These are phyloP conservation scores for Chelonus formosanus DNA, from an alignment of 2,888 invertebrate genomes.

Conservation along the genomic window DNA sequence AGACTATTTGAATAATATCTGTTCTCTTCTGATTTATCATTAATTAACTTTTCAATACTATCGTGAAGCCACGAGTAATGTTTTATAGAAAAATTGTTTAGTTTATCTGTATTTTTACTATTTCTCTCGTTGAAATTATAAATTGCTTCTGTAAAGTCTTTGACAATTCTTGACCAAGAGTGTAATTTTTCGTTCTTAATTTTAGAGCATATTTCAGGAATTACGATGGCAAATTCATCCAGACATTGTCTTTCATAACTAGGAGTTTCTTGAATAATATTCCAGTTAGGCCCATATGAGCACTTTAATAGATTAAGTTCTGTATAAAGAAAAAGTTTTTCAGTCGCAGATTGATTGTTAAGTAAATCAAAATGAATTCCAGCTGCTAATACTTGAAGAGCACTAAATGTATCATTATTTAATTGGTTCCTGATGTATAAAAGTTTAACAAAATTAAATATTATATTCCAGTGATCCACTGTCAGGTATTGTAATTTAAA, in stretches of 20 bases:
- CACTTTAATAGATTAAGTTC: no score
- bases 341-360: not conserved
- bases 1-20: no score
- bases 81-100: no score
- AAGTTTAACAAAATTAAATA: slow-evolving; percentile 48
- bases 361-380: slow-evolving; percentile 40
- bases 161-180: no score
- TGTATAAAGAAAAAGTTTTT: not conserved
- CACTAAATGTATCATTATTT: no score
- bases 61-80: no score
- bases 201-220: slow-evolving; percentile 21
- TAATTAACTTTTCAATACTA: no score
- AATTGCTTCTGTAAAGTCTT: slow-evolving; percentile 36
- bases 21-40: no score
- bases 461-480: slow-evolving; percentile 48
- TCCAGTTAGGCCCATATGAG: slow-evolving; percentile 28
- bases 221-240: slow-evolving; percentile 38
- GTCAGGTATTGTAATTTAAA: slow-evolving; percentile 47
- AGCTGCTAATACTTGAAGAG: slow-evolving; percentile 35
- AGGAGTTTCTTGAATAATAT: slow-evolving; percentile 42
- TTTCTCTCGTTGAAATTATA: slow-evolving; percentile 45
- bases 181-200: not conserved
- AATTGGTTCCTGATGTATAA: slow-evolving; percentile 37
- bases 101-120: not conserved
- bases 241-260: slow-evolving; percentile 49